Evolutionary conservation across 2,797 vertebrate genomes (phyloP).

Genomic region (Sebastes iracundus): DNA sequence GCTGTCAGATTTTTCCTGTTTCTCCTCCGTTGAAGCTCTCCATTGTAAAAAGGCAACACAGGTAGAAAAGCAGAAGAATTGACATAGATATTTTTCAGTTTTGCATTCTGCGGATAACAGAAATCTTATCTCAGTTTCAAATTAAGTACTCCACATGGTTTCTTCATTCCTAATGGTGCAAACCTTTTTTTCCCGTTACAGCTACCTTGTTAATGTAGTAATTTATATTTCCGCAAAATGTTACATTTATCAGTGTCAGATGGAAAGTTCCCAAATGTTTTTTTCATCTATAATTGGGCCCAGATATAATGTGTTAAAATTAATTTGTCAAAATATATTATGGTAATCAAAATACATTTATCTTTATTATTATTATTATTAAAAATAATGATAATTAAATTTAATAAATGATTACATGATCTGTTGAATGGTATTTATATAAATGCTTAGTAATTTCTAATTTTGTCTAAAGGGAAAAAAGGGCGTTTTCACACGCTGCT

Average conservation of each 20-base stretch:
- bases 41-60: not conserved
- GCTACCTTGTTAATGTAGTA: not conserved
- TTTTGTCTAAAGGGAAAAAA: conserved; percentile 5
- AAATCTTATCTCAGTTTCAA: conserved; percentile 18
- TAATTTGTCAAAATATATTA: not conserved
- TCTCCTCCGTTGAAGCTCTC: not conserved
- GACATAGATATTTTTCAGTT: not conserved
- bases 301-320: not conserved
- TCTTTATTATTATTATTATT: not conserved
- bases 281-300: not conserved
- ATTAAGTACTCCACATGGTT: conserved; percentile 5
- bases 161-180: conserved; percentile 1
- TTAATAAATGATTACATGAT: not conserved
- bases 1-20: conserved; percentile 14
- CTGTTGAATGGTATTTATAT: not conserved
- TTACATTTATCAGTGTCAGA: conserved; percentile 1
- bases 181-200: not conserved
- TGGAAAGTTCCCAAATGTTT: not conserved
- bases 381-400: not conserved
- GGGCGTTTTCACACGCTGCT: conserved; percentile 8
- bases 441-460: not conserved
- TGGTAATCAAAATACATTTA: not conserved
- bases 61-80: conserved; percentile 5
- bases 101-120: not conserved
- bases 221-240: conserved; percentile 22